These are phyloP conservation scores for human (Homo sapiens) DNA, from an alignment of 2,113 vertebrate genomes.

Conservation along the genomic window GRCh38 chr3:18241001-18241500, in stretches of 20 bases:
- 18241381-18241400: conserved; percentile 20
- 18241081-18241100: not conserved
- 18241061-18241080: not conserved
- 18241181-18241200: not conserved
- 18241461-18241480: conserved; percentile 28
- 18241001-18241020: not conserved
- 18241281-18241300: conserved; percentile 34
- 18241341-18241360: conserved; percentile 37
- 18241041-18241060: not conserved
- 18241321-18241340: conserved; percentile 20
- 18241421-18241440: conserved; percentile 50
- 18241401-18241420: conserved; percentile 10
- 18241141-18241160: not conserved
- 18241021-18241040: not conserved
- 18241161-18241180: conserved; percentile 5
- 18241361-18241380: conserved; percentile 41
- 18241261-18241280: not conserved
- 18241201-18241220: not conserved
- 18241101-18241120: not conserved
- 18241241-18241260: not conserved
- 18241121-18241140: not conserved
- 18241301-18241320: conserved; percentile 32
- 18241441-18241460: conserved; percentile 42
- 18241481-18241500: conserved; percentile 30
- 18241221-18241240: not conserved